phyloP scores from a whole-genome alignment of 2,888 invertebrate species.

The Metallyticus violacea region DNA sequence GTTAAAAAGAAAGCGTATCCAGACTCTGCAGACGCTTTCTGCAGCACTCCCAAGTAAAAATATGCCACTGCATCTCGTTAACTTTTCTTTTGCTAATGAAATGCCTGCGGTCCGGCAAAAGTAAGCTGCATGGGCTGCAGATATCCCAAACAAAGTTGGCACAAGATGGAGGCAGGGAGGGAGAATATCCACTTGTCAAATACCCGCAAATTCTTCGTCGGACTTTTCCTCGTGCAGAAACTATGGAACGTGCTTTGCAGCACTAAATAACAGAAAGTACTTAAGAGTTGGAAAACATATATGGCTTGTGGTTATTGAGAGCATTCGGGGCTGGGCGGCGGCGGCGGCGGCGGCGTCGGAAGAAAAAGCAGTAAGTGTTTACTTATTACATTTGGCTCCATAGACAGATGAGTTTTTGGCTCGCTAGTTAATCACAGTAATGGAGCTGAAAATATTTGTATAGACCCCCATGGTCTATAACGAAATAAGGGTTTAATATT shows the following conservation, averaged over 20 bases:
- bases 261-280: not conserved
- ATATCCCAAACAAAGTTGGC: not conserved
- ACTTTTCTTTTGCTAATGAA: not conserved
- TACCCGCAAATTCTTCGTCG: not conserved
- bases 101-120: not conserved
- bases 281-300: not conserved
- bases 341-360: too few species aligned
- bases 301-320: not conserved
- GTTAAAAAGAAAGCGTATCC: not conserved
- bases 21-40: not conserved
- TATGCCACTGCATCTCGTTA: not conserved
- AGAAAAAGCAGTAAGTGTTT: not conserved
- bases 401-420: not conserved
- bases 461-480: too few species aligned
- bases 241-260: not conserved
- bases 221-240: not conserved
- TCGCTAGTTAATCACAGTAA: not conserved
- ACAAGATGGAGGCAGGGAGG: not conserved
- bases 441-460: too few species aligned
- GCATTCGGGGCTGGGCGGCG: not conserved
- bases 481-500: too few species aligned
- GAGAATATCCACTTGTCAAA: not conserved
- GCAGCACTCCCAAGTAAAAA: not conserved
- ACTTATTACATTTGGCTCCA: not conserved
- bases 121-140: not conserved